Conservation (phyloP, 1,140 invertebrate species). For the Sesamia nonagrioides region DNA sequence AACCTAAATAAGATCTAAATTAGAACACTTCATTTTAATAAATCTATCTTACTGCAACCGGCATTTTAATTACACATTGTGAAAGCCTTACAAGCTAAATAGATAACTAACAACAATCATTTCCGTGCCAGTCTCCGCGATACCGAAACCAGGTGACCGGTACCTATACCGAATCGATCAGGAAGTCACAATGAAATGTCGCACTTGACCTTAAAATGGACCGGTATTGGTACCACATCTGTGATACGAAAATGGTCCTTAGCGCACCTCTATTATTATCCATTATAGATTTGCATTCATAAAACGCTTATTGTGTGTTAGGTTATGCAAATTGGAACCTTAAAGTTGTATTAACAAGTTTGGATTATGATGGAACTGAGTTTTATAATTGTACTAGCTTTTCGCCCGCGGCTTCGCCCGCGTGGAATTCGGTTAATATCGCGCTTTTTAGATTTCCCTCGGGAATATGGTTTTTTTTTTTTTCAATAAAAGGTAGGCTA, state of each 20-base stretch:
- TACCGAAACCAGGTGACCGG: slow-evolving; percentile 41
- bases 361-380: background rate
- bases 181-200: slow-evolving; percentile 40
- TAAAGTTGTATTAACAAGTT: background rate
- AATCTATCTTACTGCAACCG: background rate
- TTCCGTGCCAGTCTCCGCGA: slow-evolving; percentile 34
- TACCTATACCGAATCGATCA: slow-evolving; percentile 38
- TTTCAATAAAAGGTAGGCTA: no score
- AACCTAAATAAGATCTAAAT: background rate
- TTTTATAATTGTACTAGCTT: no score
- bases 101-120: slow-evolving; percentile 33
- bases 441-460: no score
- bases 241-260: slow-evolving; percentile 24
- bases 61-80: slow-evolving; percentile 36
- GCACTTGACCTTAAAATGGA: slow-evolving; percentile 38
- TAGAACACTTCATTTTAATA: background rate
- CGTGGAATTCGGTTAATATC: no score
- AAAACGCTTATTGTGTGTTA: slow-evolving; percentile 12
- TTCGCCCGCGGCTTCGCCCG: no score
- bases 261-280: slow-evolving; percentile 1
- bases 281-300: slow-evolving; percentile 32
- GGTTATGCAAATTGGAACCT: background rate
- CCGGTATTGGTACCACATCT: slow-evolving; percentile 16
- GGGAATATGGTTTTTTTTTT: no score
- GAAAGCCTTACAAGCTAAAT: slow-evolving; percentile 32